Base-by-base conservation (phyloP, 2,113 vertebrate genomes). In the Podarcis cretensis region DNA sequence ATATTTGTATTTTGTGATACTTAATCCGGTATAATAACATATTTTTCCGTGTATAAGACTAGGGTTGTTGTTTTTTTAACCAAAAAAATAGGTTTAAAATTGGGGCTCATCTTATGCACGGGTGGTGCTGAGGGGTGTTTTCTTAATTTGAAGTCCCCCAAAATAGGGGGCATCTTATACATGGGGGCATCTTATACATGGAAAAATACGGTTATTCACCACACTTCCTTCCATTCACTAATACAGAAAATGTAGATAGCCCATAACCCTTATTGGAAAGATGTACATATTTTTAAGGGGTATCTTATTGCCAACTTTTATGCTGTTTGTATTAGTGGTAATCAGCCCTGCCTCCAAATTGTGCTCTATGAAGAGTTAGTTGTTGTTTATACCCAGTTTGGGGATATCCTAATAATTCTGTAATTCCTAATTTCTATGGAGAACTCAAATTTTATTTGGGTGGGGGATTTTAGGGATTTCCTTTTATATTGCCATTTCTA, bases 401-500 rank as follows among this genome's bases (percentile, higher is more conserved):
- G 6, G 14, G n/a, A 71, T 84, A 32, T 59, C 30, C 32, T 85
- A 59, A 27, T 63, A 18, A 75, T n/a, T 48, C 21, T 63, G n/a
- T 16, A 85, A 76, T 63, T 71, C 25, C 25, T 43, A 5, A 73
- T 74, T 35, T 84, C 74, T 73, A 10, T 21, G 20, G 32, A 63
- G 35, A 12, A 85, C 20, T 85, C 23, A 4, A 10, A 7, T 10
- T 85, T 63, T 27, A 30, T 30, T 40, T 4, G 8, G 10, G 35
- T 27, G 14, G 78, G 40, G 32, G 30, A 59, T 57, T 14, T 12
- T 25, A 27, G 12, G 6, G 30, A n/a, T 65, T 82, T 87, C 57
- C n/a, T 80, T 23, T 43, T 30, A 1, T 8, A 0, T 2, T 0
- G 27, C 12, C 1, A 1, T 5, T 27, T 30, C 6, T 65, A 13